Percentiles rank a stretch among this genome's conserved stretches.
Conservation (phyloP, 1,140 invertebrate genomes). For the Atta cephalotes region DNA sequence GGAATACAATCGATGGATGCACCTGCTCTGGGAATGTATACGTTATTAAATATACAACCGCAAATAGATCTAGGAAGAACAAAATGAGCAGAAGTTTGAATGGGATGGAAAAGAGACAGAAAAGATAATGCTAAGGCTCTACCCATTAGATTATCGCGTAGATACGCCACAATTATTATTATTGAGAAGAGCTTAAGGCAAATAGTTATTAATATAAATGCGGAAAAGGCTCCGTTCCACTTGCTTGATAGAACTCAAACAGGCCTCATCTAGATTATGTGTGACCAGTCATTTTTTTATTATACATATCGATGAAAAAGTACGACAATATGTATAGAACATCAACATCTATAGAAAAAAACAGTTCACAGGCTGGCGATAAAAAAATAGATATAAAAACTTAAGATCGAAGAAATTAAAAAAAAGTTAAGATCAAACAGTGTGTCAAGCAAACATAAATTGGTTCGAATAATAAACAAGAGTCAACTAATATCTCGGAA, state of each 20-base stretch:
- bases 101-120: neutral
- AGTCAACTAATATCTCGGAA: neutral
- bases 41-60: neutral
- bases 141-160: neutral
- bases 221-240: no score
- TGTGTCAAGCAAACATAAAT: neutral
- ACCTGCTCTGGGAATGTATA: neutral
- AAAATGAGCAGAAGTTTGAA: slow-evolving; percentile 10
- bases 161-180: neutral
- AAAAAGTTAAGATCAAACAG: neutral
- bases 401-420: neutral
- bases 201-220: neutral
- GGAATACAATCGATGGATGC: slow-evolving; percentile 20
- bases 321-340: neutral
- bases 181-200: neutral
- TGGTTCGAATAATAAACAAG: neutral
- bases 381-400: neutral
- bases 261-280: neutral
- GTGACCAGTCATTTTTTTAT: neutral
- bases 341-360: neutral
- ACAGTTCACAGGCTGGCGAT: neutral
- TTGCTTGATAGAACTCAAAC: neutral
- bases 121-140: neutral
- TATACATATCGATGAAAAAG: neutral
- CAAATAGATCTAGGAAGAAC: slow-evolving; percentile 27